phyloP scores from a whole-genome alignment of 2,797 vertebrate genomes.

The Mallotus villosus region DNA sequence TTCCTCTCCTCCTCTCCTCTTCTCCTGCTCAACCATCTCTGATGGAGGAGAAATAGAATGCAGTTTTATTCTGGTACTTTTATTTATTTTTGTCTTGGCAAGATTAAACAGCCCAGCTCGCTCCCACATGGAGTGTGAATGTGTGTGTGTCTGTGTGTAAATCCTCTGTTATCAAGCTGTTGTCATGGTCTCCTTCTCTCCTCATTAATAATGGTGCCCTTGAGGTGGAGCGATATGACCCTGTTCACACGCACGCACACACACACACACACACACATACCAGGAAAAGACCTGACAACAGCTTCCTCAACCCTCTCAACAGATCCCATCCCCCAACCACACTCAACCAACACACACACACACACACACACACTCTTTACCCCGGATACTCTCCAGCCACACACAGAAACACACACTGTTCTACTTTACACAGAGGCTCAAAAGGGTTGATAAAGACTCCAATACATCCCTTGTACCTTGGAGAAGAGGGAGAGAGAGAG shows the following conservation, averaged over 20 bases:
- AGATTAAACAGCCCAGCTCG: conserved; percentile 32
- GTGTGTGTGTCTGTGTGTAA: conserved; percentile 33
- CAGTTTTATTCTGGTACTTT: conserved; percentile 49
- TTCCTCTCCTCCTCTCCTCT: conserved; percentile 31
- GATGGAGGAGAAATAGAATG: conserved; percentile 55
- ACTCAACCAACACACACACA: conserved; percentile 41
- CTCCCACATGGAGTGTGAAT: conserved; percentile 35
- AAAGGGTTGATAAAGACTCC: conserved; percentile 24
- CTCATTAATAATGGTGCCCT: conserved; percentile 73
- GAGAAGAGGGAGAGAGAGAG: neutral
- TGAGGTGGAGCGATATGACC: conserved; percentile 64
- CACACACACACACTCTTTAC: conserved; percentile 40
- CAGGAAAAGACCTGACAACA: conserved; percentile 59
- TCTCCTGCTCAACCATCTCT: conserved; percentile 20
- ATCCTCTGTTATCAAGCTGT: conserved; percentile 64
- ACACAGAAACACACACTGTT: conserved; percentile 14
- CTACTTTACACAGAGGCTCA: conserved; percentile 29
- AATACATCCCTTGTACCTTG: neutral
- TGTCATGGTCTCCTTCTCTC: conserved; percentile 70
- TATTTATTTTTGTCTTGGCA: conserved; percentile 46
- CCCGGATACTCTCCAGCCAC: conserved; percentile 2
- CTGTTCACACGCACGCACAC: conserved; percentile 49
- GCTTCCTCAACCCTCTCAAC: conserved; percentile 42
- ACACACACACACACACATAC: conserved; percentile 39
- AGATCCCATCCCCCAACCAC: neutral